Conservation (phyloP, 2,113 vertebrate species). For the Enhydra lutris region DNA sequence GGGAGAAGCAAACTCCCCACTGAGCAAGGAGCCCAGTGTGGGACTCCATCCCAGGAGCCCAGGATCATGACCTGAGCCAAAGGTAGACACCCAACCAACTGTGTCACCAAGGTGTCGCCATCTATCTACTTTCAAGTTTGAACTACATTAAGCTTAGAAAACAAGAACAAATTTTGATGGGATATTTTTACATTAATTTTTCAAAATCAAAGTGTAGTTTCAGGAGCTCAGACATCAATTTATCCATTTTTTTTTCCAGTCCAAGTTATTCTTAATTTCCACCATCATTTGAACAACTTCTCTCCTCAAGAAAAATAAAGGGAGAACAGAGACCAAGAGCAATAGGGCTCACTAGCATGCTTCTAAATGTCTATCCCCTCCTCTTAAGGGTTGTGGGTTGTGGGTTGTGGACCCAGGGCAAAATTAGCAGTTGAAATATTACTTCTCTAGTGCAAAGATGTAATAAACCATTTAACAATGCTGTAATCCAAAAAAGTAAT, state of each 20-base stretch:
- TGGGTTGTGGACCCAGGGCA: not conserved
- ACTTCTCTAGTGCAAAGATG: not conserved
- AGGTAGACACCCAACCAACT: too few species aligned
- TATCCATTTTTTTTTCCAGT: not conserved
- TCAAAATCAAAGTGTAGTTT: not conserved
- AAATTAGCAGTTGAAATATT: not conserved
- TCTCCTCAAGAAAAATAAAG: not conserved
- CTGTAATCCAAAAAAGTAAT: not conserved
- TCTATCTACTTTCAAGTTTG: not conserved
- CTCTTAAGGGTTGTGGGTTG: not conserved
- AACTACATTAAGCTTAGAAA: not conserved
- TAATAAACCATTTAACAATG: not conserved
- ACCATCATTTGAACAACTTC: not conserved
- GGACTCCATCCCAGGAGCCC: too few species aligned
- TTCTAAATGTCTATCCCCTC: not conserved
- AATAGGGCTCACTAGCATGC: not conserved
- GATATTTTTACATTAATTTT: not conserved
- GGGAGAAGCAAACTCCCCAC: too few species aligned
- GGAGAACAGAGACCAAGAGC: not conserved
- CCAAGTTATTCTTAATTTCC: not conserved
- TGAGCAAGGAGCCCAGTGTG: too few species aligned
- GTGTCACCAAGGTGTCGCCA: too few species aligned
- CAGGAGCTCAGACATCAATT: not conserved
- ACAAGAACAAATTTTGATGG: not conserved
- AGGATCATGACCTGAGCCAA: too few species aligned